Base-by-base conservation (phyloP, 2,797 vertebrate genomes). In the Cossypha caffra region DNA sequence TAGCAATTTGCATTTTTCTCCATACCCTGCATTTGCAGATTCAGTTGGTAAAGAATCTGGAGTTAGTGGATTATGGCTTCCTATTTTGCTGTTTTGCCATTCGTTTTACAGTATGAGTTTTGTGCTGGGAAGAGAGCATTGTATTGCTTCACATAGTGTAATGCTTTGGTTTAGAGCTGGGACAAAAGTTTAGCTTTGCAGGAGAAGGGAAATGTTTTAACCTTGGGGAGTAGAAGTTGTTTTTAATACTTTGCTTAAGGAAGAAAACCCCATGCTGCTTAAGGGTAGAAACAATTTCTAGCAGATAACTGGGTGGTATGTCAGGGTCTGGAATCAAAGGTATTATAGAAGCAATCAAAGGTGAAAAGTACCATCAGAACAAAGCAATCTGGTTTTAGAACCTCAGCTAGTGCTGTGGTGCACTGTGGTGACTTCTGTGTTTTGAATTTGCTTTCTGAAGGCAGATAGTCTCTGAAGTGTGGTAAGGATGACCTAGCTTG, bases 371-470 rank as follows among this genome's bases (percentile, higher is more conserved):
- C 16, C 3, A 61, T n/a, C 58, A 73, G 48, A 90, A 28, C 45
- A 63, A 73, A 63, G 35, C 33, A 38, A 2, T 71, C n/a, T 86
- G n/a, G 3, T 54, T 85, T 84, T 5, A 3, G 57, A 50, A 61
- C 23, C n/a, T 93, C 5, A 2, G 1, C n/a, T 88, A 16, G 12
- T 58, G 35, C 55, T 72, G 18, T 35, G 10, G 17, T 77, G 14
- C 8, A 4, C 29, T 67, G 0, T 38, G 26, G 45, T 52, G 57
- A 37, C 6, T 61, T 79, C 42, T 7, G 5, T 43, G 40, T 43
- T 90, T 82, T 78, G 29, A 71, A 37, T 84, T 71, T 88, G 43
- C 42, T 68, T 90, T 92, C 63, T 85, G 59, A 88, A 88, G 57
- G 58, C 51, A 45, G n/a, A 4, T 61, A 33, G 31, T 86, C 58